These are phyloP conservation scores for Drosophila leontia DNA, from an alignment of 1,140 invertebrate genomes.

Conservation along the genomic window DNA sequence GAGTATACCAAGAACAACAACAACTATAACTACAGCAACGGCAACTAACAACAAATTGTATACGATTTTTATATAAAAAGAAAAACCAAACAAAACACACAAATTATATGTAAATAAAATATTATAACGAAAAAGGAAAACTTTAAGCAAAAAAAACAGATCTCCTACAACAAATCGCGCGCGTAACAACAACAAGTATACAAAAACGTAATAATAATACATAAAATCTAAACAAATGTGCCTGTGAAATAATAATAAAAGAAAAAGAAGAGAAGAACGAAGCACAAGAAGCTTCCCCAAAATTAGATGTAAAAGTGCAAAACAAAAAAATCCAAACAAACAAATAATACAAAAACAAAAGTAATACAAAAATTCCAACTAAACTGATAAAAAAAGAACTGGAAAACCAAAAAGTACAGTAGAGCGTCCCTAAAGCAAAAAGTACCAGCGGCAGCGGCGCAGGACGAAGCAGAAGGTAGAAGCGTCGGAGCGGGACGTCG, in stretches of 20 bases:
- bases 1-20: conserved; percentile 61
- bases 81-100: conserved; percentile 40
- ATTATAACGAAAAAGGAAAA: conserved; percentile 29
- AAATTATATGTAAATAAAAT: conserved; percentile 75
- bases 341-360: conserved; percentile 18
- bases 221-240: conserved; percentile 82
- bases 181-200: conserved; percentile 70
- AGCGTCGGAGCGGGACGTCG: conserved; percentile 42
- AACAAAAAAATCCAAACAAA: conserved; percentile 29
- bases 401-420: conserved; percentile 50
- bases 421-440: conserved; percentile 19
- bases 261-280: conserved; percentile 24
- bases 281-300: conserved; percentile 42
- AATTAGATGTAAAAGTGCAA: conserved; percentile 63
- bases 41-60: conserved; percentile 71
- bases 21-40: conserved; percentile 25
- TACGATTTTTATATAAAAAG: conserved; percentile 70
- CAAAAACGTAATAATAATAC: conserved; percentile 70
- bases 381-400: conserved; percentile 23
- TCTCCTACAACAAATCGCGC: conserved; percentile 54
- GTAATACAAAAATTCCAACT: conserved; percentile 3
- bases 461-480: conserved; percentile 16
- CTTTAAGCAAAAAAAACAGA: conserved; percentile 36
- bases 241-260: conserved; percentile 70
- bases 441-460: conserved; percentile 14